Evolutionary conservation across 92 coral and sea anemone species (phyloP).

Genomic region (Bergia puertoricense): DNA sequence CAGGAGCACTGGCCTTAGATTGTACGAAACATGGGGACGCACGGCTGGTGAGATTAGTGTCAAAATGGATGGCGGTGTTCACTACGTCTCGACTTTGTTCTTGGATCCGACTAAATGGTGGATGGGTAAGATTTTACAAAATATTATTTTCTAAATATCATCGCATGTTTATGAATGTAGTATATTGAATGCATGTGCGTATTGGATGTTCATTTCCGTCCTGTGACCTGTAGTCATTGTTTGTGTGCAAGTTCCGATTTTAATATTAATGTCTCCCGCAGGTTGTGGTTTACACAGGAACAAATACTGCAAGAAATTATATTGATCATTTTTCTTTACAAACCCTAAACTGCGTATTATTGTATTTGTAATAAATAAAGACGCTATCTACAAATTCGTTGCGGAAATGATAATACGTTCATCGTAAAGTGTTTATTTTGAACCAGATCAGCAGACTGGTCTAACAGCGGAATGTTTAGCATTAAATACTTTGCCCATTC

Average conservation of each 20-base stretch:
- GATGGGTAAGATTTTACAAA: constrained; percentile 75
- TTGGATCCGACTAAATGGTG: constrained; percentile 92
- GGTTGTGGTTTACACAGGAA: neutral
- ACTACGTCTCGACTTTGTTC: constrained; percentile 65
- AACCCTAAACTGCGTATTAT: too few species aligned
- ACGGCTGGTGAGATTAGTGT: constrained; percentile 63
- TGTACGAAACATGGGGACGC: constrained; percentile 75
- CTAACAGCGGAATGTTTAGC: neutral
- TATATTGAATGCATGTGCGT: too few species aligned
- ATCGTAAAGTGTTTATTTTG: too few species aligned
- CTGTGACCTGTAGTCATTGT: too few species aligned
- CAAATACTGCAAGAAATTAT: too few species aligned
- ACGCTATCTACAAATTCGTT: neutral
- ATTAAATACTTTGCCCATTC: neutral
- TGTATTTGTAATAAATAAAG: neutral
- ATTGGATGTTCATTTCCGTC: neutral
- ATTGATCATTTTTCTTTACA: too few species aligned
- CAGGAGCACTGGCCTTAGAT: constrained; percentile 84
- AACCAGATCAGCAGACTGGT: neutral
- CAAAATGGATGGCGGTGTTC: constrained; percentile 88
- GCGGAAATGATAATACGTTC: neutral
- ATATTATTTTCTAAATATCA: too few species aligned
- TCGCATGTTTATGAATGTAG: neutral
- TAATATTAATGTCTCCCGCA: too few species aligned
- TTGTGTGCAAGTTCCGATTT: neutral